Base-by-base conservation (phyloP, 2,888 invertebrate species). In the Nesidiocoris tenuis region DNA sequence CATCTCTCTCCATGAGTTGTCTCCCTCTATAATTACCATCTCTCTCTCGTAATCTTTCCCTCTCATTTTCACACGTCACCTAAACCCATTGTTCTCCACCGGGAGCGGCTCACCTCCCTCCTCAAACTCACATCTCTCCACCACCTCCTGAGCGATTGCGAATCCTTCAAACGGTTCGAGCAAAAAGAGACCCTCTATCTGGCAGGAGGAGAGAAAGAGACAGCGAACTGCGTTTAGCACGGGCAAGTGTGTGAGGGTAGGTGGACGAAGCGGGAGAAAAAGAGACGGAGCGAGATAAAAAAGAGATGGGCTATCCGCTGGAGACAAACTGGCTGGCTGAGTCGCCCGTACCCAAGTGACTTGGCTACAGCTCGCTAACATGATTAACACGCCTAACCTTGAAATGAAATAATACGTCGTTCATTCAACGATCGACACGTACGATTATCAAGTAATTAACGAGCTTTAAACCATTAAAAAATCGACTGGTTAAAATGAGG, bases 321-420 rank as follows among this genome's bases (percentile, higher is more conserved):
- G 72, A 72, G 72, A 72, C 72, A 72, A 24, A 72, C 72, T 72
- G 72, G 72, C 72, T 72, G 72, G 72, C 39, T 18, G 0, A 61
- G 39, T 23, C 70, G 70, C 21, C 63, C 63, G 39, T 39, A 39
- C 5, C 12, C 5, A 39, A 12, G 12, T 7, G 39, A 12, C 39
- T 39, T 39, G 3, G 3, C 39, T 39, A 39, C 12, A 39, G 39
- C 39, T 39, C 39, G 39, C 39, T 3, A 39, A 39, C 12, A 39
- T 39, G 39, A 39, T 3, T 39, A 7, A 12, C 39, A 7, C 39
- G 39, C 12, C 5, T 39, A 39, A 39, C 39, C 39, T 39, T 39
- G 39, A 39, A 39, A 39, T 39, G 39, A n/a, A n/a, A n/a, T n/a
- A n/a, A n/a, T n/a, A n/a, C n/a, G n/a, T n/a, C n/a, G n/a, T n/a